phyloP scores from a whole-genome alignment of 2,797 vertebrate genomes.

The Champsocephalus gunnari region DNA sequence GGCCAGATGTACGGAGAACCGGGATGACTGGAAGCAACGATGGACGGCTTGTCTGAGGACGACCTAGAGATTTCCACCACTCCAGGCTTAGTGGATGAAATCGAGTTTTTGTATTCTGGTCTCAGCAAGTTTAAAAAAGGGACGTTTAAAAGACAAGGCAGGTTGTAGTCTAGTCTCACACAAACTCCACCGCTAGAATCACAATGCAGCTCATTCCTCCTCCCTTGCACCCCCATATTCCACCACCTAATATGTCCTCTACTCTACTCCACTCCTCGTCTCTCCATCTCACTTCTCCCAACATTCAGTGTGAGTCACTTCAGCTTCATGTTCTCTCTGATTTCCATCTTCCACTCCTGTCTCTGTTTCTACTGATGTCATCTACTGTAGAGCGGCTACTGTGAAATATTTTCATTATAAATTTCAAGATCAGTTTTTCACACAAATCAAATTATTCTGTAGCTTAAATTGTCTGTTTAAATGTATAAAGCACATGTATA shows the following conservation, averaged over 20 bases:
- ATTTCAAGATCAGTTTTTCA: neutral
- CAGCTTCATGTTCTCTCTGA: slow-evolving; percentile 17
- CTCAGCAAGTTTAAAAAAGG: slow-evolving; percentile 23
- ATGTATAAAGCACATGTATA: too few species aligned
- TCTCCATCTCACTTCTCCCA: slow-evolving; percentile 51
- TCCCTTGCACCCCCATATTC: slow-evolving; percentile 40
- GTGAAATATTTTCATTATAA: neutral
- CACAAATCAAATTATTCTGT: neutral
- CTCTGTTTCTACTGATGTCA: slow-evolving; percentile 9
- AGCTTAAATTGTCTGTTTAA: neutral
- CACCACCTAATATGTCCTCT: slow-evolving; percentile 44
- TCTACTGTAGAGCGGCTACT: neutral
- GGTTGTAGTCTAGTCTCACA: neutral
- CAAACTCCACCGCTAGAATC: slow-evolving; percentile 17
- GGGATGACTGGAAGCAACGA: too few species aligned
- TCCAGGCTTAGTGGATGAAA: slow-evolving; percentile 24
- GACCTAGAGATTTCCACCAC: slow-evolving; percentile 29
- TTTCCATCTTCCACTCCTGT: slow-evolving; percentile 12
- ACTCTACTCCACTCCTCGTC: slow-evolving; percentile 33
- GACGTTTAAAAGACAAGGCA: slow-evolving; percentile 32
- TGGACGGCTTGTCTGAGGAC: too few species aligned
- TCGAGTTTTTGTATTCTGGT: slow-evolving; percentile 26
- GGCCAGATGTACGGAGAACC: too few species aligned
- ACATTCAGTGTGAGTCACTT: slow-evolving; percentile 52
- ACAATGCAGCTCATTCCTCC: slow-evolving; percentile 13